Base-by-base conservation (phyloP, 1,140 invertebrate species). In the Aphelenchoides fujianensis region DNA sequence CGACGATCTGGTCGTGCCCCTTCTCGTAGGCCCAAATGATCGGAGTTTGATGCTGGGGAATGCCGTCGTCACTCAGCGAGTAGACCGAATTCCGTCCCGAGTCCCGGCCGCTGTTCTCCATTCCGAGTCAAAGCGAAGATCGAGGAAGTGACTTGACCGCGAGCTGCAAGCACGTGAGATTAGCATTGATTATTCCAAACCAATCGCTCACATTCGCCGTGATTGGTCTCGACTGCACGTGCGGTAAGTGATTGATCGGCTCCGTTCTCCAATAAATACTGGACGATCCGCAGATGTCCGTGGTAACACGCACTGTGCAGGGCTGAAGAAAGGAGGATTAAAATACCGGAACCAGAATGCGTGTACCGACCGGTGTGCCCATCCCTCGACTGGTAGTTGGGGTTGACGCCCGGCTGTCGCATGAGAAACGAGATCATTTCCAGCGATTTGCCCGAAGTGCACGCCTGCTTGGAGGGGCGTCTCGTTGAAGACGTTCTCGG, bases 261-360 rank as follows among this genome's bases (percentile, higher is more conserved):
- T 19, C 87, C 82, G 72, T 86, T 87, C 70, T 87, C 85, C 71
- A 87, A 72, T 69, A 87, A 76, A 69, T 86, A 86, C 70, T 87
- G 86, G 5, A 87, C 87, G 31, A 87, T 75, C 28, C 85, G 59
- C 3, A 87, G 74, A 77, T 87, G 86, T 1, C 87, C 87, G 74
- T 87, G 86, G 77, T 85, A 87, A 78, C 86, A 87, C 32, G 86
- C 87, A 76, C 86, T 87, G 69, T 87, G 87, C n/a, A 87, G 76
- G 2, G 86, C 86, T 76, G 68, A 71, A 78, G 53, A 31, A 31
- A n/a, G 36, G 0, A 5, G 5, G 36, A 3, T 34, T 27, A 64
- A 37, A 31, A 55, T 54, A 2, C 31, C 28, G 23, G 7, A 75
- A 19, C 23, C 62, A 59, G 2, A n/a, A n/a, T n/a, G n/a, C n/a